Conservation (phyloP, 2,113 vertebrate species). For the Poecilia latipinna region DNA sequence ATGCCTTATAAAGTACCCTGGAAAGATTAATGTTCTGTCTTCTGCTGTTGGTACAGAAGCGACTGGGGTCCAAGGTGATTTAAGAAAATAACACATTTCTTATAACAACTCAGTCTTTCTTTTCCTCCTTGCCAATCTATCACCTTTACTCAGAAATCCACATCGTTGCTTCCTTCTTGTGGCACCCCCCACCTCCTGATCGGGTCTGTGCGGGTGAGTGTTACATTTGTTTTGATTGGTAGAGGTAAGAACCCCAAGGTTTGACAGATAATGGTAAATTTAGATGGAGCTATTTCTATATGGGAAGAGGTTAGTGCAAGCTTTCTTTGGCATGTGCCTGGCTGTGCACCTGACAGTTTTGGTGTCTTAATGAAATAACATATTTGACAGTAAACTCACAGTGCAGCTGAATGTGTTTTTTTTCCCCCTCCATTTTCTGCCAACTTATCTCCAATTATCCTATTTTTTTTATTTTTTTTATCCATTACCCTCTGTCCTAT, state of each 20-base stretch:
- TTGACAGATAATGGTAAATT: constrained; percentile 43
- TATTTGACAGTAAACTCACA: constrained; percentile 41
- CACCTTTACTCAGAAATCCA: constrained; percentile 4
- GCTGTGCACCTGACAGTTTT: constrained; percentile 56
- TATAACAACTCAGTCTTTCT: not conserved
- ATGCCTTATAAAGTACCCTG: not conserved
- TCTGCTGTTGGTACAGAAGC: not conserved
- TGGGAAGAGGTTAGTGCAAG: constrained; percentile 25
- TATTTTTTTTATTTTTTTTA: not conserved
- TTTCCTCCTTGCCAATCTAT: not conserved
- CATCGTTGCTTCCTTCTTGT: constrained; percentile 23
- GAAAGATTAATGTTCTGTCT: not conserved
- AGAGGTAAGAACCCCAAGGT: constrained; percentile 17
- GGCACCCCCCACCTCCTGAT: constrained; percentile 15
- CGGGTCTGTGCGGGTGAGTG: constrained; percentile 21
- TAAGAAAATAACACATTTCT: not conserved
- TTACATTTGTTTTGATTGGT: constrained; percentile 36
- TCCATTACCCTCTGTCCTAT: not conserved
- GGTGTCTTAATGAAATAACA: constrained; percentile 69
- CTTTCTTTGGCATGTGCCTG: constrained; percentile 42
- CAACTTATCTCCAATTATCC: constrained; percentile 3
- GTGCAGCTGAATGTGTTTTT: constrained; percentile 27
- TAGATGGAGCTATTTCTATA: constrained; percentile 41
- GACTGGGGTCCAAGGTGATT: not conserved
- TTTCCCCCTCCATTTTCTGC: constrained; percentile 22